These are phyloP conservation scores for Nasonia longicornis DNA, from an alignment of 1,140 invertebrate species.

Conservation along the genomic window DNA sequence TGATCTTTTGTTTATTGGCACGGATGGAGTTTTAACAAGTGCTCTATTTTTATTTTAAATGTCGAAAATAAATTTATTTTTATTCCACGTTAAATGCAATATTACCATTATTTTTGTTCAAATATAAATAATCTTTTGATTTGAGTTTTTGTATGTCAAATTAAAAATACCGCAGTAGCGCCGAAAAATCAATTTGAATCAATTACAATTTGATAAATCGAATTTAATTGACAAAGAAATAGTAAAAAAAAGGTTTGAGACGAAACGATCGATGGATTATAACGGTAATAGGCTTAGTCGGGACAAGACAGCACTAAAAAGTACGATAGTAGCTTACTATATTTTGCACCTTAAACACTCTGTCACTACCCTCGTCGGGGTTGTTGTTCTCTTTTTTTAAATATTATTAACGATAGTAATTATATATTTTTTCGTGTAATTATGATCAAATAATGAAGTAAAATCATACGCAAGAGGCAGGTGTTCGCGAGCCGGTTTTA, in stretches of 20 bases:
- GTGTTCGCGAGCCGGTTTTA: background rate
- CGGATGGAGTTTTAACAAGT: too few species aligned
- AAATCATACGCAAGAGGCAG: background rate
- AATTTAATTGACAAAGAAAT: background rate
- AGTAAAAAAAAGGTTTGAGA: slow-evolving; percentile 35
- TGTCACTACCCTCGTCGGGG: slow-evolving; percentile 49
- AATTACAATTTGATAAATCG: too few species aligned
- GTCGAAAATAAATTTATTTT: too few species aligned
- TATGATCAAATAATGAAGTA: background rate
- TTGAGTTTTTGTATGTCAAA: background rate
- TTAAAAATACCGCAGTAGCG: background rate
- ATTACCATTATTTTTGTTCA: too few species aligned
- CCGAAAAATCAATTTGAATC: background rate
- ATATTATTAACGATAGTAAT: slow-evolving; percentile 18
- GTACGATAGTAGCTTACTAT: slow-evolving; percentile 64
- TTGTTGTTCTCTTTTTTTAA: slow-evolving; percentile 33
- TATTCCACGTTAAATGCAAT: too few species aligned
- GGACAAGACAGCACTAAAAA: slow-evolving; percentile 59
- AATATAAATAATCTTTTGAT: too few species aligned
- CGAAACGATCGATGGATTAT: slow-evolving; percentile 47
- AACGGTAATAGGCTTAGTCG: slow-evolving; percentile 61
- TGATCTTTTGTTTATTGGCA: too few species aligned
- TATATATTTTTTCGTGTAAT: slow-evolving; percentile 21
- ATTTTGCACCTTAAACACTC: slow-evolving; percentile 65
- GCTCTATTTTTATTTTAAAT: too few species aligned